Evolutionary conservation across 1,140 invertebrate genomes (phyloP), one percentile per base, ranked within the genome.

Genomic region (Magallana angulata): DNA sequence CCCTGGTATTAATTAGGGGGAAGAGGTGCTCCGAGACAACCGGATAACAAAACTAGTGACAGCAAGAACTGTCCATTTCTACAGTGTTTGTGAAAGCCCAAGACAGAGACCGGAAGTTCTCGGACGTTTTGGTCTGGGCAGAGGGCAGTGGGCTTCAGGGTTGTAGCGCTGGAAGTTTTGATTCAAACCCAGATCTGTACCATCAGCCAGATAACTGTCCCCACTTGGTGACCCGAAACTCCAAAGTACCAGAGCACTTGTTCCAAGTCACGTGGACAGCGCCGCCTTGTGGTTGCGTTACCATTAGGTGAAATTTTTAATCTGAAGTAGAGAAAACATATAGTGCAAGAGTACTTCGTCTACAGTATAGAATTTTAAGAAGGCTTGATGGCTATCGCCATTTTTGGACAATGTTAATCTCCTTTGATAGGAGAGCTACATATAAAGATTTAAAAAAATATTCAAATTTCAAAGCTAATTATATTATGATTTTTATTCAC

Each of bases 201-300:
- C 82, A 86, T 8, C 88, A 89, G 24, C 90, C 90, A 3, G 9
- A 87, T 56, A 85, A 84, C 68, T 91, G 90, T 76, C 76, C 88
- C 58, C 81, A 86, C 14, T 87, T 91, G 81, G 89, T 91, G 18
- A 81, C 81, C 85, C 90, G 85, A 84, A 88, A 88, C 59, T 90
- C 68, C 82, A 88, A 58, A 86, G 62, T 85, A 59, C 84, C 68
- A 16, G 87, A 80, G 60, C 86, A 83, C 64, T 82, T 48, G 2
- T 87, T 89, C 82, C 12, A 56, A 14, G 90, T 91, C 57, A 88
- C 83, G 16, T 91, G 90, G 90, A 85, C 62, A 48, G 85, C 90
- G 9, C 90, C 90, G 48, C 18, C 48, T 9, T 91, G 90, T 87
- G 90, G 90, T 81, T 91, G 90, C 68, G 80, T 91, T 18, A 82